Evolutionary conservation across 2,113 vertebrate genomes (phyloP).

Genomic region (Clarias magur): DNA sequence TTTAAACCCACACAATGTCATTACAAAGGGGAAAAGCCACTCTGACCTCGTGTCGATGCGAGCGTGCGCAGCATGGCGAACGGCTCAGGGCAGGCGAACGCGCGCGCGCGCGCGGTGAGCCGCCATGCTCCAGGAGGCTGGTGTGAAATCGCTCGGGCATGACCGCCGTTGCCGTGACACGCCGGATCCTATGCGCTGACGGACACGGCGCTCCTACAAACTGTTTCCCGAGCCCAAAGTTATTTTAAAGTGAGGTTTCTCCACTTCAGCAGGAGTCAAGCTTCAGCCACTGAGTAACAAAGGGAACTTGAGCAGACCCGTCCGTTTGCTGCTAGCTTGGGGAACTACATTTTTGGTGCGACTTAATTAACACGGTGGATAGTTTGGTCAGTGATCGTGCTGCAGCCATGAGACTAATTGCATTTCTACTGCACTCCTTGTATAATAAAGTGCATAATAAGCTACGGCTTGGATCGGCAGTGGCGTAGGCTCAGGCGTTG

Average conservation of each 20-base stretch:
- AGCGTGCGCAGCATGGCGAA: conserved; percentile 46
- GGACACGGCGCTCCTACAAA: background rate
- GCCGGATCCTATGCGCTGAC: background rate
- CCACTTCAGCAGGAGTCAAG: background rate
- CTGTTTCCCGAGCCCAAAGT: background rate
- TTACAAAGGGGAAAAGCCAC: conserved; percentile 30
- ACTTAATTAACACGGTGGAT: conserved; percentile 5
- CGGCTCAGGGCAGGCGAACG: conserved; percentile 28
- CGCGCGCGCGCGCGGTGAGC: background rate
- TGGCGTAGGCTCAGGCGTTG: background rate
- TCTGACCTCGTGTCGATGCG: conserved; percentile 13
- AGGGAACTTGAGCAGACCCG: background rate
- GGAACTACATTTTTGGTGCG: background rate
- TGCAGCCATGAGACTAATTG: conserved; percentile 20
- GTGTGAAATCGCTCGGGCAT: background rate
- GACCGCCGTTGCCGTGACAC: background rate
- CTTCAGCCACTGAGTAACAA: background rate
- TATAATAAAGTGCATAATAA: conserved; percentile 3
- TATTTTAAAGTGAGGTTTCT: background rate
- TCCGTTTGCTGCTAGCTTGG: background rate
- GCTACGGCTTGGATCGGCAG: background rate
- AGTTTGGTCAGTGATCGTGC: background rate
- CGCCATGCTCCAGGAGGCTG: background rate
- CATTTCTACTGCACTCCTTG: background rate
- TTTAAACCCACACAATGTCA: background rate